Evolutionary conservation across 2,797 vertebrate genomes (phyloP), one percentile per base, ranked within the genome.

Genomic region (Ptychobarbus kaznakovi): DNA sequence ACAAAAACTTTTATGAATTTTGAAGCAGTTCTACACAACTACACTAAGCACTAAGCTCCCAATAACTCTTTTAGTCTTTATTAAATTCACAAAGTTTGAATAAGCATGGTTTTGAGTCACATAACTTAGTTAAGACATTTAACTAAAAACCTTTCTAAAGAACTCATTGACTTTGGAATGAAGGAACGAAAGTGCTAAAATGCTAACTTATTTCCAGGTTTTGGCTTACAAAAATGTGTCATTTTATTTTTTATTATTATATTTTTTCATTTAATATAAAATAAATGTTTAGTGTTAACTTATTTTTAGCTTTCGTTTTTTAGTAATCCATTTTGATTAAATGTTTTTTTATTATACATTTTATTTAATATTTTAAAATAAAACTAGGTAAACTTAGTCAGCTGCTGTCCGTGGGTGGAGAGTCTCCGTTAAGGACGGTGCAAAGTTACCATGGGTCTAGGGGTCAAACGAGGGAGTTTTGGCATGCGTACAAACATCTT

Each of bases 341-440:
- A 44, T 44, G 51, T 56, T 63, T 28, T 28, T 12, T 25, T 40
- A 8, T 49, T 10, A 18, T 28, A 0, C 35, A 35, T 53, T 53
- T 7, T 12, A 22, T 75, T 22, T 8, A 13, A 75, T 7, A 7
- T 56, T 56, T 56, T n/a, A 8, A 75, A 75, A 22, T 38, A 87
- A 91, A 90, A 81, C 72, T 81, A 82, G 81, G 88, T 42, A 84
- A 85, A 80, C 87, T 44, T 40, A 70, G 65, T 81, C 91, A 83
- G 91, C 89, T 89, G 80, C 63, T 80, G 88, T 84, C 82, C 78
- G 20, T 80, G 9, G 63, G 76, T 13, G 61, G 77, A 28, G 40
- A 65, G 38, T 13, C 70, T 65, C 61, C 25, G 75, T 65, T 65
- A 18, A 65, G 42, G 16, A 44, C 22, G 16, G 7, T 82, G 68